Conservation (phyloP, 2,113 vertebrate species). For the Campylomormyrus tamandua region DNA sequence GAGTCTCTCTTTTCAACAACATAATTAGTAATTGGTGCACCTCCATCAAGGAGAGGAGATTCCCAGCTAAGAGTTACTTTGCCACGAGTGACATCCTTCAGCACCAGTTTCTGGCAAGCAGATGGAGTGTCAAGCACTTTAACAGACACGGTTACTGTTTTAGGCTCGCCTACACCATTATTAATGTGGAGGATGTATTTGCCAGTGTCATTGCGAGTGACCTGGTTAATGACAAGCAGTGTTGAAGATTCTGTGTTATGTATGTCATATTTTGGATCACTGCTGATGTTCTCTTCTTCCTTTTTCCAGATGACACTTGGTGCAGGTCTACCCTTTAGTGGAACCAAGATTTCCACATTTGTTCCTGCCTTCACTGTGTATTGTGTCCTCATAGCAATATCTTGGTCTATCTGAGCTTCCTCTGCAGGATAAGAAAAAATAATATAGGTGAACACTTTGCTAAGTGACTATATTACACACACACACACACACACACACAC, state of each 20-base stretch:
- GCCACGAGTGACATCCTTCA: constrained; percentile 85
- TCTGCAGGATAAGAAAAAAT: constrained; percentile 63
- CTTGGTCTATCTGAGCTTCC: constrained; percentile 84
- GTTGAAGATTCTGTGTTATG: constrained; percentile 85
- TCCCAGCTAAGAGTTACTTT: constrained; percentile 87
- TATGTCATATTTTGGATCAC: constrained; percentile 76
- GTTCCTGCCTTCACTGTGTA: constrained; percentile 86
- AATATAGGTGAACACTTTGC: not conserved
- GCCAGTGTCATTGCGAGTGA: constrained; percentile 83
- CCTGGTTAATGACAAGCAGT: constrained; percentile 76
- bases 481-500: not conserved
- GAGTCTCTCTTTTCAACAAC: constrained; percentile 90
- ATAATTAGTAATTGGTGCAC: constrained; percentile 87
- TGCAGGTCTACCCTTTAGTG: constrained; percentile 86
- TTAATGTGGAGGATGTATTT: constrained; percentile 85
- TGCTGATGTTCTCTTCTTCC: constrained; percentile 76
- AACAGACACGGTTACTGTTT: constrained; percentile 76
- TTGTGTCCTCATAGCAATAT: constrained; percentile 86
- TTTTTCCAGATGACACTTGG: constrained; percentile 86
- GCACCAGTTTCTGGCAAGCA: constrained; percentile 78
- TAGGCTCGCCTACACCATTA: constrained; percentile 85
- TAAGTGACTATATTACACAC: not conserved
- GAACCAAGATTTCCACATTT: constrained; percentile 84
- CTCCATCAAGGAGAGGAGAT: constrained; percentile 82
- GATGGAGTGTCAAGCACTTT: constrained; percentile 91